Percentiles rank a stretch among this genome's conserved stretches.
These are phyloP conservation scores for Exaiptasia diaphana DNA, from an alignment of 64 coral and sea anemone genomes.

Conservation along the genomic window DNA sequence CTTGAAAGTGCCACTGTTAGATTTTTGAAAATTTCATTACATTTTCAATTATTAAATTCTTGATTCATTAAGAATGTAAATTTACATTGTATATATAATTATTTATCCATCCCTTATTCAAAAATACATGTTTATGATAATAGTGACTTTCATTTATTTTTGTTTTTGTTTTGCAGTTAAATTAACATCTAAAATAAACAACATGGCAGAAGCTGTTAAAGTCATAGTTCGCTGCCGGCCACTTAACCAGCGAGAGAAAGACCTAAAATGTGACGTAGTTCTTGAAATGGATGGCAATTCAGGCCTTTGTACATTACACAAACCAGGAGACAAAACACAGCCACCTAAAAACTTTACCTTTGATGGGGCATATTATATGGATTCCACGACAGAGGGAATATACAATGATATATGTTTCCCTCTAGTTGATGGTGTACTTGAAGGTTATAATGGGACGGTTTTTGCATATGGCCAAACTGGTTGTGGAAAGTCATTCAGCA, in stretches of 20 bases:
- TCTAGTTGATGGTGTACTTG: constrained; percentile 88
- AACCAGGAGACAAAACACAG: constrained; percentile 81
- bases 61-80: too few relatives aligned
- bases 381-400: constrained; percentile 89
- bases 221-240: constrained; percentile 96
- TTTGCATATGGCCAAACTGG: constrained; percentile 99
- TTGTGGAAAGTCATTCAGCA: constrained; percentile 94
- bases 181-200: background rate
- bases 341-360: constrained; percentile 94
- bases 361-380: constrained; percentile 92
- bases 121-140: too few relatives aligned
- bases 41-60: too few relatives aligned
- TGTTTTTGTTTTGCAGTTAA: too few relatives aligned
- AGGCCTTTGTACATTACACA: constrained; percentile 78
- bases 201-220: constrained; percentile 99
- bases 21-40: too few relatives aligned
- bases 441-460: constrained; percentile 97
- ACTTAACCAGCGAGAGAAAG: constrained; percentile 90
- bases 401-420: constrained; percentile 99
- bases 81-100: too few relatives aligned
- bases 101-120: too few relatives aligned
- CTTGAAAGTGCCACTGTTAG: too few relatives aligned
- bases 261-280: constrained; percentile 86
- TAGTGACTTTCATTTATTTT: too few relatives aligned
- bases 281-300: constrained; percentile 78